Evolutionary conservation across 2,113 vertebrate species (phyloP).

Genomic region (Platycercus adscitus): DNA sequence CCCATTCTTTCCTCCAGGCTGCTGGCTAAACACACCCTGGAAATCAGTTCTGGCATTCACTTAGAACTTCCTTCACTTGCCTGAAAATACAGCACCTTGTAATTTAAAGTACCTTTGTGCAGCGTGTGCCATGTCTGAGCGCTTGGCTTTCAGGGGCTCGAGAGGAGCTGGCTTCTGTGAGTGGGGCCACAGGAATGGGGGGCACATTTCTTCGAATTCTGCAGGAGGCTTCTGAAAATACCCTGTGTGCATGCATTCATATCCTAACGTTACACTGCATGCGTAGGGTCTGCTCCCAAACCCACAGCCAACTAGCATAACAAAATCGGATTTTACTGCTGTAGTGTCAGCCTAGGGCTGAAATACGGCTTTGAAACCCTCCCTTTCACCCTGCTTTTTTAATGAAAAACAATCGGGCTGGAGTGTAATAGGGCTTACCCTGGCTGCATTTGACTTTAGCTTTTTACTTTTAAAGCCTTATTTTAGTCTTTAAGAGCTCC

Average conservation of each 20-base stretch:
- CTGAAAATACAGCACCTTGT: conserved; percentile 46
- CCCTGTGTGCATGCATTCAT: conserved; percentile 12
- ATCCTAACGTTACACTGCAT: conserved; percentile 30
- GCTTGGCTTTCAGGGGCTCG: not conserved
- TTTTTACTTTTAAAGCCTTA: conserved; percentile 59
- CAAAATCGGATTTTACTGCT: conserved; percentile 66
- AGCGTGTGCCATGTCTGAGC: not conserved
- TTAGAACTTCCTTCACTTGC: conserved; percentile 15
- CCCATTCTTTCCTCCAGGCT: not conserved
- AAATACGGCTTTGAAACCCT: conserved; percentile 68
- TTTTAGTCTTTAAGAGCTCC: conserved; percentile 57
- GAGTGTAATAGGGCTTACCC: conserved; percentile 54
- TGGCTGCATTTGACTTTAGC: conserved; percentile 54
- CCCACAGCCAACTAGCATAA: conserved; percentile 58
- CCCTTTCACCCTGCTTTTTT: conserved; percentile 43
- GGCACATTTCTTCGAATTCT: not conserved
- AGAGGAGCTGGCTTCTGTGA: conserved; percentile 7
- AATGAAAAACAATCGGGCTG: conserved; percentile 56
- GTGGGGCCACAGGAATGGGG: not conserved
- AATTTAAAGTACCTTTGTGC: conserved; percentile 29
- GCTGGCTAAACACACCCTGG: not conserved
- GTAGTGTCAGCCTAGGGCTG: conserved; percentile 58
- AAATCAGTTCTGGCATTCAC: conserved; percentile 37
- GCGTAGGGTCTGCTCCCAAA: conserved; percentile 57
- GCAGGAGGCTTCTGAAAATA: conserved; percentile 43